These are phyloP conservation scores for Eristalinus sepulchralis DNA, from an alignment of 2,888 invertebrate genomes.

Conservation along the genomic window DNA sequence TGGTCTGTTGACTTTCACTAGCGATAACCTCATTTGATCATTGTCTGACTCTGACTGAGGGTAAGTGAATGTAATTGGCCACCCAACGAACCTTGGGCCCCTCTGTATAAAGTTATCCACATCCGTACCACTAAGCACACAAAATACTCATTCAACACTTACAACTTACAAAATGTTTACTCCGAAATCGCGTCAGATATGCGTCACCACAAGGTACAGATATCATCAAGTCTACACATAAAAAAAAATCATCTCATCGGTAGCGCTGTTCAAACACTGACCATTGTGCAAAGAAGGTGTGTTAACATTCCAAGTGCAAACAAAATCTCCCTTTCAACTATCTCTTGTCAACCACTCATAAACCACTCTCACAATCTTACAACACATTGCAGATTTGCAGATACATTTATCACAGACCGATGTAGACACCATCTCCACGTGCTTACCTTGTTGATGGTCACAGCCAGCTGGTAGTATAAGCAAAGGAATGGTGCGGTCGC, in stretches of 20 bases:
- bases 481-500: slow-evolving; percentile 86
- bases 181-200: no score
- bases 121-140: no score
- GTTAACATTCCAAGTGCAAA: not conserved
- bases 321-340: not conserved
- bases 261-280: not conserved
- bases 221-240: not conserved
- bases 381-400: not conserved
- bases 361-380: not conserved
- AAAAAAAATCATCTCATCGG: not conserved
- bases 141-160: no score
- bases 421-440: not conserved
- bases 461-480: slow-evolving; percentile 83
- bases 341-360: not conserved
- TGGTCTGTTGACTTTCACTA: no score
- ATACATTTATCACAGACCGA: not conserved
- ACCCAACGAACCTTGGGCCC: no score
- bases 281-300: not conserved
- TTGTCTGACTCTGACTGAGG: no score
- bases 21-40: no score
- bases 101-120: no score
- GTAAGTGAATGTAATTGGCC: no score
- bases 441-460: slow-evolving; percentile 82
- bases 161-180: no score
- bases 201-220: not conserved